Percentiles rank a stretch among this genome's conserved stretches.
phyloP scores from a whole-genome alignment of 1,140 invertebrate genomes.

The Pogonus chalceus region DNA sequence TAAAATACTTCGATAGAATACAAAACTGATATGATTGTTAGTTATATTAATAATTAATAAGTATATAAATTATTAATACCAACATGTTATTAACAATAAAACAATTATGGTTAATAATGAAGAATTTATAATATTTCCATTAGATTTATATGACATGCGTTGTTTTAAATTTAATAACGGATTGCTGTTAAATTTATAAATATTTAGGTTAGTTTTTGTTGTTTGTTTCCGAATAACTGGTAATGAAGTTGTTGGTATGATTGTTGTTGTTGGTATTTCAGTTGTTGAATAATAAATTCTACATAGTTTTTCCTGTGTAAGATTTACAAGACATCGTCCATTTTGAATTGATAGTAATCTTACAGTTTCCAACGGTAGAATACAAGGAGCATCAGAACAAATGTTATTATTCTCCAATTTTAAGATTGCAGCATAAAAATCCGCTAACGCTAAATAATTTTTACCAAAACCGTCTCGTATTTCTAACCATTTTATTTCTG shows the following conservation, averaged over 20 bases:
- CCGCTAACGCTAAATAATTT: conserved; percentile 18
- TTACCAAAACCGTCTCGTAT: conserved; percentile 17
- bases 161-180: no score
- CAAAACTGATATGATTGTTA: no score
- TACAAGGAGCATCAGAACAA: conserved; percentile 34
- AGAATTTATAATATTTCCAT: no score
- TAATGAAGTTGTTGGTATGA: neutral
- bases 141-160: no score
- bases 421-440: conserved; percentile 34
- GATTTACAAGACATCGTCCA: neutral
- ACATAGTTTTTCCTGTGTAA: neutral
- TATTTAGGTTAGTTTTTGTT: no score
- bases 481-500: conserved; percentile 35
- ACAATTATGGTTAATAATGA: no score
- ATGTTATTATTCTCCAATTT: conserved; percentile 36
- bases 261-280: neutral
- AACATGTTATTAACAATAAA: no score
- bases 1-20: no score
- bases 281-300: neutral
- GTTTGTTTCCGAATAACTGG: neutral
- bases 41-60: no score
- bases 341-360: neutral
- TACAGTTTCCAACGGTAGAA: conserved; percentile 35
- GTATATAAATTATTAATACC: no score
- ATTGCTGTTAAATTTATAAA: no score